Conservation (phyloP, 2,888 invertebrate genomes). For the Leucania comma region DNA sequence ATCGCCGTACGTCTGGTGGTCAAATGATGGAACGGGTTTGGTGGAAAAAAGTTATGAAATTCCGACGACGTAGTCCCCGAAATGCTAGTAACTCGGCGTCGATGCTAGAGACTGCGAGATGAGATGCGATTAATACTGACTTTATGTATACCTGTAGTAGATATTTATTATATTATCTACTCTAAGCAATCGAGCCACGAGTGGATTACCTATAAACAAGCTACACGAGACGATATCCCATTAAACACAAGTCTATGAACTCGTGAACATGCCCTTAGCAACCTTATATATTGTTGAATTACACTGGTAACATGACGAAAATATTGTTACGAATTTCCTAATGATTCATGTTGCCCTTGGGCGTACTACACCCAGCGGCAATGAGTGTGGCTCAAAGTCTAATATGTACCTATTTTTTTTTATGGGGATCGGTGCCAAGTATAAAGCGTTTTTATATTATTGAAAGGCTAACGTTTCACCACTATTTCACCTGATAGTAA, state of each 20-base stretch:
- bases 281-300: background rate
- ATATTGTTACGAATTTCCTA: slow-evolving; percentile 22
- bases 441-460: no score
- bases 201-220: background rate
- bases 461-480: no score
- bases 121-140: slow-evolving; percentile 8
- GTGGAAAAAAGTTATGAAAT: no score
- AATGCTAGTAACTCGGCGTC: no score
- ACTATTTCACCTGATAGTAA: no score
- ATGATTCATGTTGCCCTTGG: slow-evolving; percentile 28
- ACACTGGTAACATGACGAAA: slow-evolving; percentile 2
- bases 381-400: no score
- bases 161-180: background rate
- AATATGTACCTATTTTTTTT: no score
- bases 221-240: slow-evolving; percentile 4
- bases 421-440: no score
- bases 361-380: background rate
- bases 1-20: no score
- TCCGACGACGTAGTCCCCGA: no score
- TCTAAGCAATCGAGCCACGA: background rate
- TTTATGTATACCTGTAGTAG: slow-evolving; percentile 2
- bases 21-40: no score
- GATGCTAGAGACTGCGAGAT: no score
- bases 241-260: slow-evolving; percentile 8
- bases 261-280: background rate